Base-by-base conservation (phyloP, 92 coral and sea anemone species). In the Galaxea fascicularis region DNA sequence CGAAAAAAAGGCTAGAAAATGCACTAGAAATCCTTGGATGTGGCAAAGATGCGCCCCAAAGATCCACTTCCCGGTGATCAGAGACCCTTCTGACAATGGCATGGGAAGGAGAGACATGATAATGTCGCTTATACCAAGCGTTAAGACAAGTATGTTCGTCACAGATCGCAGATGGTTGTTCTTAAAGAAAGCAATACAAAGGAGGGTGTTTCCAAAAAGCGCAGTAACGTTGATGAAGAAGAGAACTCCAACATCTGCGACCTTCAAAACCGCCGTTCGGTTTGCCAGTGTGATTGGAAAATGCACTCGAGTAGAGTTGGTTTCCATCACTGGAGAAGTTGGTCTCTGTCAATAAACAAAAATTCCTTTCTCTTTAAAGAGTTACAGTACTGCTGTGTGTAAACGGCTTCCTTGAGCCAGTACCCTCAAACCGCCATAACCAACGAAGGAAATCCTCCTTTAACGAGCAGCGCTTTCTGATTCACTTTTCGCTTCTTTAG, bases 1-100 rank as follows among this genome's bases (percentile, higher is more conserved):
- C 17, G 97, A 93, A n/a, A 93, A 76, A 73, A 93, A 93, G 8
- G 97, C 93, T n/a, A 93, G 28, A 30, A 91, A 89, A 66, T 85
- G 92, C 3, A 90, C 89, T 15, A 82, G 81, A 58, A 91, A 91
- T 29, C 97, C 93, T 49, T 93, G 97, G 10, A 91, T 22, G 60
- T 85, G 84, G 78, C 97, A 93, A 41, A 59, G 70, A 4, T 52
- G 59, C 14, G 75, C 76, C 22, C 91, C 82, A 57, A 73, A 88
- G 18, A 86, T 65, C 97, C 97, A 93, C 58, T 89, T 74, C 9
- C 97, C 93, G 12, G 44, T 53, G 17, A 86, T 52, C 4, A 91
- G 93, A 8, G 90, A 90, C 0, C 82, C 84, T 10, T 58, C 91
- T 10, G 94, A 85, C 31, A 93, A 30, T 2, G 97, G 97, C 94